Evolutionary conservation across 1,140 invertebrate species (phyloP).

Genomic region (Ceratosolen fusciceps): DNA sequence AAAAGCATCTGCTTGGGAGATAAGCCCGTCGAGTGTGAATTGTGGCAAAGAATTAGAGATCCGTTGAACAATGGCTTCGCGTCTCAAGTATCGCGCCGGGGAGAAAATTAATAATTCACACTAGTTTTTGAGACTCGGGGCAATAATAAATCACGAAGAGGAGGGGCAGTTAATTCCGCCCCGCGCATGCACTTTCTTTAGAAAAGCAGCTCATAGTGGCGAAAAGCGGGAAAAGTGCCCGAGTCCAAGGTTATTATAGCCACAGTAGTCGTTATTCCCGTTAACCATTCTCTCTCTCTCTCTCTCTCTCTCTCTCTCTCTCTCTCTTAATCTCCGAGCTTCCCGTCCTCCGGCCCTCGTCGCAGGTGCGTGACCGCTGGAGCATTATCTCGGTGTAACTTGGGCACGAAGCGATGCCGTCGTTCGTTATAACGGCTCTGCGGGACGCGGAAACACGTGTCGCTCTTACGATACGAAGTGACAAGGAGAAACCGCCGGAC

Average conservation of each 20-base stretch:
- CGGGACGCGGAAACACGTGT: conserved; percentile 20
- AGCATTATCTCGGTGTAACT: conserved; percentile 54
- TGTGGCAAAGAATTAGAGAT: not conserved
- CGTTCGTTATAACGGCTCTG: conserved; percentile 57
- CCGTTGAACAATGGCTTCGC: not conserved
- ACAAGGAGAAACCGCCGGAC: conserved; percentile 39
- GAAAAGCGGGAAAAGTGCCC: conserved; percentile 39
- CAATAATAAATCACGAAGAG: conserved; percentile 31
- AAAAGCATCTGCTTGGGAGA: too few relatives aligned
- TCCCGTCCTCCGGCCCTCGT: too few relatives aligned
- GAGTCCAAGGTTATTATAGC: conserved; percentile 39
- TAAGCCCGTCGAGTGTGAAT: too few relatives aligned
- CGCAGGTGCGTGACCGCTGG: conserved; percentile 57
- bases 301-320: too few relatives aligned
- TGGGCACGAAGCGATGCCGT: conserved; percentile 54
- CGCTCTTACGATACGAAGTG: not conserved
- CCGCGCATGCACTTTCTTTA: conserved; percentile 17
- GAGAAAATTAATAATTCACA: conserved; percentile 16
- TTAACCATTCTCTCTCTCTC: conserved; percentile 50
- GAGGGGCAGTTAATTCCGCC: conserved; percentile 7
- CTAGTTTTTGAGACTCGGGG: not conserved
- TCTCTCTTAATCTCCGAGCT: too few relatives aligned
- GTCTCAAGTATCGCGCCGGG: not conserved
- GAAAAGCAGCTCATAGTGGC: conserved; percentile 35
- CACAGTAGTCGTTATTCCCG: not conserved